phyloP scores from a whole-genome alignment of 2,113 vertebrate species.

The Oostethus manadensis region DNA sequence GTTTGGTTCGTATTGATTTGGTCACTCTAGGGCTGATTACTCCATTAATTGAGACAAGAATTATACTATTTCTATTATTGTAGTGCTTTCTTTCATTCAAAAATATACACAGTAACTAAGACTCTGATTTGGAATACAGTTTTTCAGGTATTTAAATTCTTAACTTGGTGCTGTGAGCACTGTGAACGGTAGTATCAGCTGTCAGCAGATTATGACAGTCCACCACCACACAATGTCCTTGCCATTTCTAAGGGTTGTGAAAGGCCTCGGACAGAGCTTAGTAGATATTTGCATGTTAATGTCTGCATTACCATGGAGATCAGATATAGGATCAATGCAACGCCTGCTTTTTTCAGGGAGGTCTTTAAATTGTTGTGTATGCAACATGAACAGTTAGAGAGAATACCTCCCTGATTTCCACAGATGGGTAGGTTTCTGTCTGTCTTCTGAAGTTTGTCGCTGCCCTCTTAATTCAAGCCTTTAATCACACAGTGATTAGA shows the following conservation, averaged over 20 bases:
- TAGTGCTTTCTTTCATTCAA: no score
- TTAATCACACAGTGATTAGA: slow-evolving; percentile 64
- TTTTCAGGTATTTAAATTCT: not conserved
- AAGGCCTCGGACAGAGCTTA: slow-evolving; percentile 43
- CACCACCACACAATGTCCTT: slow-evolving; percentile 26
- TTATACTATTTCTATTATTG: no score
- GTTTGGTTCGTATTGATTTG: no score
- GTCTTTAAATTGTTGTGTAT: slow-evolving; percentile 62
- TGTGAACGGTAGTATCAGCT: slow-evolving; percentile 23
- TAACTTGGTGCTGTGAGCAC: slow-evolving; percentile 7
- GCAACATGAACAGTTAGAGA: slow-evolving; percentile 2
- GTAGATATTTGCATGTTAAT: slow-evolving; percentile 68
- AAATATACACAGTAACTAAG: not conserved
- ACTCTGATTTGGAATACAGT: not conserved
- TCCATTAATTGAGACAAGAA: no score
- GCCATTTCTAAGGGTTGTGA: slow-evolving; percentile 27
- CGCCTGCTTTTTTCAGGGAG: slow-evolving; percentile 48
- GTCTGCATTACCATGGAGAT: slow-evolving; percentile 40
- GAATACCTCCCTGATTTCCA: slow-evolving; percentile 37
- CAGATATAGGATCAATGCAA: slow-evolving; percentile 51
- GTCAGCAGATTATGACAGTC: slow-evolving; percentile 25
- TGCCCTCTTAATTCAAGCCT: slow-evolving; percentile 57
- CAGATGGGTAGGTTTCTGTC: slow-evolving; percentile 61
- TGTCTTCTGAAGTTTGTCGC: slow-evolving; percentile 54
- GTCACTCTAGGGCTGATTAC: no score